A percentile compares a stretch with the other conserved stretches of the same genome.
Evolutionary conservation across 1,140 invertebrate species (phyloP).

Genomic region (Neuroterus valhalla): DNA sequence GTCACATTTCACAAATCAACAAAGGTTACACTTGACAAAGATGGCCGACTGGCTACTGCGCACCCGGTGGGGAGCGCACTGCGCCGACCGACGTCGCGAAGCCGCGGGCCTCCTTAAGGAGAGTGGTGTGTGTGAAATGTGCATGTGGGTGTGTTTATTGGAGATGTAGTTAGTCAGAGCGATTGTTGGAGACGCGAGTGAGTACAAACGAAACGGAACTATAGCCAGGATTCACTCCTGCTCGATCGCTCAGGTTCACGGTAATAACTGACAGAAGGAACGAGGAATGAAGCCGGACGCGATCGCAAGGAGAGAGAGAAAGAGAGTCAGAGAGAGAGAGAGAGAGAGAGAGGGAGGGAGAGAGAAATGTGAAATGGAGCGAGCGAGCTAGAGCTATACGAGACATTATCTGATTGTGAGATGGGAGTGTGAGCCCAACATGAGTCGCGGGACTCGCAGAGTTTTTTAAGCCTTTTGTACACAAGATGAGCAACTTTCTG

Average conservation of each 20-base stretch:
- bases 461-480: no score
- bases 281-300: slow-evolving; percentile 11
- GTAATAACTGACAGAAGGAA: not conserved
- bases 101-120: slow-evolving; percentile 22
- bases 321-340: not conserved
- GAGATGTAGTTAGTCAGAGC: not conserved
- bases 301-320: not conserved
- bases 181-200: not conserved
- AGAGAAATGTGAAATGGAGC: not conserved
- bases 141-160: not conserved
- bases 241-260: not conserved
- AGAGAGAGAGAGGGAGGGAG: not conserved
- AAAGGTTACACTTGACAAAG: slow-evolving; percentile 74
- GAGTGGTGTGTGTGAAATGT: not conserved
- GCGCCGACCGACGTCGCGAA: slow-evolving; percentile 50
- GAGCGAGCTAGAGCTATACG: no score
- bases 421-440: no score
- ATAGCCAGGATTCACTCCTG: not conserved
- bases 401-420: no score
- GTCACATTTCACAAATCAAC: slow-evolving; percentile 76
- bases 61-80: slow-evolving; percentile 42
- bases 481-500: no score
- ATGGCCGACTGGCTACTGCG: slow-evolving; percentile 65
- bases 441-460: no score
- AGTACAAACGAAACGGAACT: not conserved